Evolutionary conservation across 64 coral and sea anemone species (phyloP).

Genomic region (Stichodactyla mertensii): DNA sequence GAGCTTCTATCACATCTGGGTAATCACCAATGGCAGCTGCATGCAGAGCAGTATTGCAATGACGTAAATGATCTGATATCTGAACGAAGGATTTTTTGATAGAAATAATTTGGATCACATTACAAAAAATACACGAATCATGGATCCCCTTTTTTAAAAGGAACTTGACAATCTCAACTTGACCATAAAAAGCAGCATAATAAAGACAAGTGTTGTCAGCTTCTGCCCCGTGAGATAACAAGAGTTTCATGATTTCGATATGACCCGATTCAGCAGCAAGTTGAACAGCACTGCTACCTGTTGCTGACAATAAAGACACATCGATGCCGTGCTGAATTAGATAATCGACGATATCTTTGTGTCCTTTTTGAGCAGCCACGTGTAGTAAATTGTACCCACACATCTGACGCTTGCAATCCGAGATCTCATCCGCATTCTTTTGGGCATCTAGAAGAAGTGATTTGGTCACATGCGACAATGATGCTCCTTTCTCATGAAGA

Average conservation of each 20-base stretch:
- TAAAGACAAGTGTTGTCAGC: conserved; percentile 20
- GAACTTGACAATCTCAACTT: conserved; percentile 34
- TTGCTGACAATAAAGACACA: not conserved
- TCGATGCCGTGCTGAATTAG: conserved; percentile 23
- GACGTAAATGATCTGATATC: not conserved
- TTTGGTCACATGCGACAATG: not conserved
- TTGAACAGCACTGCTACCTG: conserved; percentile 18
- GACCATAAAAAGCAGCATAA: conserved; percentile 25
- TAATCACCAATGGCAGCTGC: not conserved
- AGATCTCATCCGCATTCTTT: not conserved
- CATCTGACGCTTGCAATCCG: conserved; percentile 13
- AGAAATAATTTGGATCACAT: not conserved
- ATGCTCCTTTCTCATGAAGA: conserved; percentile 41
- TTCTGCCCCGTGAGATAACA: conserved; percentile 24
- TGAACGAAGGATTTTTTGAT: not conserved
- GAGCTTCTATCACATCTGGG: not conserved
- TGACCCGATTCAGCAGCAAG: conserved; percentile 47
- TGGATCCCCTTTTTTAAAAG: conserved; percentile 25
- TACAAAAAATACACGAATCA: conserved; percentile 24
- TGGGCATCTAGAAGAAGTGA: not conserved
- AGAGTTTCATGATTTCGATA: conserved; percentile 5
- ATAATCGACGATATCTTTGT: conserved; percentile 23
- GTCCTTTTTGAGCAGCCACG: conserved; percentile 32
- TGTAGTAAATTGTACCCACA: conserved; percentile 42
- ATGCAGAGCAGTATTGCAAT: conserved; percentile 38